Evolutionary conservation across 2,113 vertebrate genomes (phyloP), one percentile per base, ranked within the genome.

Genomic region (Sula dactylatra): DNA sequence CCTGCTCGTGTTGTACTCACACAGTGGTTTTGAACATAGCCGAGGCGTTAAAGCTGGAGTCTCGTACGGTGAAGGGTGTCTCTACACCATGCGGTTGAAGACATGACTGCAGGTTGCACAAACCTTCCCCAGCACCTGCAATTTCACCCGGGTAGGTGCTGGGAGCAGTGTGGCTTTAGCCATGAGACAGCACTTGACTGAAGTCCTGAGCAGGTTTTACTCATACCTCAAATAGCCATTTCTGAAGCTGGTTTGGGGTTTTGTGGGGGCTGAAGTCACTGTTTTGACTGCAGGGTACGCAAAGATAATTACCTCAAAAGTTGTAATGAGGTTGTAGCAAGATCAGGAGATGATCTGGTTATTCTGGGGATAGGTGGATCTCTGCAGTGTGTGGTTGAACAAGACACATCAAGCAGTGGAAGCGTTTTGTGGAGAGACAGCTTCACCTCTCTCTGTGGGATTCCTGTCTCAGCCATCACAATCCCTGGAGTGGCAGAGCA

Each of bases 61-160:
- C 47, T 38, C 1, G 0, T 15, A 11, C 0, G 0, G 32, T 2
- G 12, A 34, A 21, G 36, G 52, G 45, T 10, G 10, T 58, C 18
- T 58, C 54, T 38, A 3, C 36, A 1, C 50, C 3, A 1, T 2
- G 3, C 4, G 6, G 44, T 17, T 62, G 27, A 58, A 47, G 66
- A 11, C 0, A 5, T 19, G 62, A 27, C 42, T 15, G 4, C 44
- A n/a, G 36, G 16, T 58, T 58, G 58, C 32, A 4, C 78, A 89
- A 27, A 44, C 17, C 31, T 61, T 36, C 34, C 50, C 56, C 36
- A 50, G n/a, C 42, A 12, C 1, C 55, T 40, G 26, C 19, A 4
- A 36, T 16, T 66, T 18, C 13, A 14, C 42, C 47, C 16, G 0
- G 1, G 6, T 2, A 4, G 61, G 32, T 31, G 31, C 52, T 8